Conservation (phyloP, 2,888 invertebrate genomes). For the Malthinus flaveolus region DNA sequence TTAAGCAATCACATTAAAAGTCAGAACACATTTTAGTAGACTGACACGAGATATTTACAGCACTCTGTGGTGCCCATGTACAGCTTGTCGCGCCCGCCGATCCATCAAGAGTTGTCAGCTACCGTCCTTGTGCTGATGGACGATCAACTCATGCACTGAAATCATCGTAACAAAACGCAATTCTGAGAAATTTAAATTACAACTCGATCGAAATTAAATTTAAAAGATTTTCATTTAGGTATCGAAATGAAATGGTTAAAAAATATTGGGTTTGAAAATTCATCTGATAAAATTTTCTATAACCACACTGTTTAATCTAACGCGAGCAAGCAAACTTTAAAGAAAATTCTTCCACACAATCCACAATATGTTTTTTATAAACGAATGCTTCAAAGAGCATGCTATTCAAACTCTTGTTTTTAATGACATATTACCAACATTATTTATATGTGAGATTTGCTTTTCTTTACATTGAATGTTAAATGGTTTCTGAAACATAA, state of each 20-base stretch:
- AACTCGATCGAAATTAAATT: background rate
- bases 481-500: slow-evolving; percentile 24
- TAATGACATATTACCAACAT: slow-evolving; percentile 31
- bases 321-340: slow-evolving; percentile 16
- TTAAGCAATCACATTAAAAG: slow-evolving; percentile 21
- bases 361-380: too few relatives aligned
- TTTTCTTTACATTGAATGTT: slow-evolving; percentile 19
- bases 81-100: slow-evolving; percentile 39
- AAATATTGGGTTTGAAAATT: slow-evolving; percentile 6
- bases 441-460: slow-evolving; percentile 25
- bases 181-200: slow-evolving; percentile 23
- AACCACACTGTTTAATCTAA: slow-evolving; percentile 24
- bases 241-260: too few relatives aligned
- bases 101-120: slow-evolving; percentile 46
- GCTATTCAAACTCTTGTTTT: slow-evolving; percentile 3
- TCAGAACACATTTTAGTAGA: slow-evolving; percentile 23
- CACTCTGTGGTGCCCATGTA: slow-evolving; percentile 40
- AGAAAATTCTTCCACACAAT: slow-evolving; percentile 11
- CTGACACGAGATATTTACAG: slow-evolving; percentile 28
- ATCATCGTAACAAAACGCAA: slow-evolving; percentile 25
- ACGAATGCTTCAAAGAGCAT: background rate
- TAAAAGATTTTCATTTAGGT: too few relatives aligned
- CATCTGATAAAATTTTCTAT: slow-evolving; percentile 23
- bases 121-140: slow-evolving; percentile 40
- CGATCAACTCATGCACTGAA: slow-evolving; percentile 30